These are phyloP conservation scores for Gonocerus acuteangulatus DNA, from an alignment of 2,888 invertebrate genomes.

Conservation along the genomic window DNA sequence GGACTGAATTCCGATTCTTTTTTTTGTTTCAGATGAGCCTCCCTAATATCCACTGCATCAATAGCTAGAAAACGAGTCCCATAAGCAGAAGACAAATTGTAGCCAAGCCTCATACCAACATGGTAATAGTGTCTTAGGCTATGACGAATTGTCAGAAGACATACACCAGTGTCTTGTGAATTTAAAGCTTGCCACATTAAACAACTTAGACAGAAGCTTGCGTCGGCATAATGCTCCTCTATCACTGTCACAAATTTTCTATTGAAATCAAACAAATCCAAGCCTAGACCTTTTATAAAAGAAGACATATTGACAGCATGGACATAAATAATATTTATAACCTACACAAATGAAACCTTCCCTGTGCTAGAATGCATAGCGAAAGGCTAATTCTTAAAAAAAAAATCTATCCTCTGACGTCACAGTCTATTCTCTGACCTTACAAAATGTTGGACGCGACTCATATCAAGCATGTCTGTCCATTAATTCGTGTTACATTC, in stretches of 20 bases:
- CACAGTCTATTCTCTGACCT: too few relatives aligned
- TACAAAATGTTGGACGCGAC: too few relatives aligned
- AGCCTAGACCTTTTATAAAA: slow-evolving; percentile 29
- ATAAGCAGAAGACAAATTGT: slow-evolving; percentile 23
- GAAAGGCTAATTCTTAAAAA: too few relatives aligned
- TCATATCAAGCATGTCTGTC: too few relatives aligned
- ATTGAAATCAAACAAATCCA: slow-evolving; percentile 29
- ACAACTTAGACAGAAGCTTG: slow-evolving; percentile 27
- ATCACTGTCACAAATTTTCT: slow-evolving; percentile 31
- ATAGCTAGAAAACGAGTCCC: slow-evolving; percentile 11
- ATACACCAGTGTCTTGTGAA: slow-evolving; percentile 16
- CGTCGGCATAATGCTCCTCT: slow-evolving; percentile 28
- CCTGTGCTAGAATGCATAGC: too few relatives aligned
- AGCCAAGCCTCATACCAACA: slow-evolving; percentile 32
- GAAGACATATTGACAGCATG: slow-evolving; percentile 23
- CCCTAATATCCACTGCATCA: neutral
- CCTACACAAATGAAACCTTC: too few relatives aligned
- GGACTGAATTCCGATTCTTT: neutral
- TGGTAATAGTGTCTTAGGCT: slow-evolving; percentile 29
- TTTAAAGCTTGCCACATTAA: slow-evolving; percentile 29
- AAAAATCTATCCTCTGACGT: too few relatives aligned
- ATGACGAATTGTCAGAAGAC: slow-evolving; percentile 28
- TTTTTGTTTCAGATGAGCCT: neutral
- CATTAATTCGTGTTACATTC: too few relatives aligned
- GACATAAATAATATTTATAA: too few relatives aligned